These are phyloP conservation scores for Morone saxatilis DNA, from an alignment of 2,113 vertebrate species.

Conservation along the genomic window DNA sequence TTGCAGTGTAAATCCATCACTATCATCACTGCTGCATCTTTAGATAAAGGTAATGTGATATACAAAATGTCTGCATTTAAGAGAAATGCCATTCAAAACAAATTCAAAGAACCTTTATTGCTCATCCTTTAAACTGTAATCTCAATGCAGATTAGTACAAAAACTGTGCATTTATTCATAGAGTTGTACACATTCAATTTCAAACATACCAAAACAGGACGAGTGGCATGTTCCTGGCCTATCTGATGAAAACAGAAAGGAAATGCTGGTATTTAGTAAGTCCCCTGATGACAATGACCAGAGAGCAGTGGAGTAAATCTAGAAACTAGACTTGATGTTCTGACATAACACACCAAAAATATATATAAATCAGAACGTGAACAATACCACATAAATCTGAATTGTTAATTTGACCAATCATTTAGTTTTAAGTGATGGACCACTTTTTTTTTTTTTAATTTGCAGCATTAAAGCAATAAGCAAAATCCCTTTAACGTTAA, in stretches of 20 bases:
- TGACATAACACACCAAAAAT: constrained; percentile 8
- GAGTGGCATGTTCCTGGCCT: constrained; percentile 30
- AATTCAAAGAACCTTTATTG: constrained; percentile 75
- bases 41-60: neutral
- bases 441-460: neutral
- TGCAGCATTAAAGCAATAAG: constrained; percentile 1
- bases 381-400: neutral
- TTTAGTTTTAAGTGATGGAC: constrained; percentile 2
- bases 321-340: neutral
- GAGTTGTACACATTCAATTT: constrained; percentile 44
- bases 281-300: neutral
- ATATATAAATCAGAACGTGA: constrained; percentile 8
- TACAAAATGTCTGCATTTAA: neutral
- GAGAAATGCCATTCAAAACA: constrained; percentile 5
- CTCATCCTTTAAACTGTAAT: constrained; percentile 72
- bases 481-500: constrained; percentile 8
- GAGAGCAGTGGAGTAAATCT: constrained; percentile 1
- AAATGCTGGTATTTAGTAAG: constrained; percentile 55
- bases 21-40: neutral
- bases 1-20: neutral
- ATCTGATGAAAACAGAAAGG: constrained; percentile 24
- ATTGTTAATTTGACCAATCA: constrained; percentile 2
- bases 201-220: constrained; percentile 44
- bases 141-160: constrained; percentile 76
- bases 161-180: constrained; percentile 66